These are phyloP conservation scores for Apoda limacodes DNA, from an alignment of 2,888 invertebrate genomes.

Conservation along the genomic window DNA sequence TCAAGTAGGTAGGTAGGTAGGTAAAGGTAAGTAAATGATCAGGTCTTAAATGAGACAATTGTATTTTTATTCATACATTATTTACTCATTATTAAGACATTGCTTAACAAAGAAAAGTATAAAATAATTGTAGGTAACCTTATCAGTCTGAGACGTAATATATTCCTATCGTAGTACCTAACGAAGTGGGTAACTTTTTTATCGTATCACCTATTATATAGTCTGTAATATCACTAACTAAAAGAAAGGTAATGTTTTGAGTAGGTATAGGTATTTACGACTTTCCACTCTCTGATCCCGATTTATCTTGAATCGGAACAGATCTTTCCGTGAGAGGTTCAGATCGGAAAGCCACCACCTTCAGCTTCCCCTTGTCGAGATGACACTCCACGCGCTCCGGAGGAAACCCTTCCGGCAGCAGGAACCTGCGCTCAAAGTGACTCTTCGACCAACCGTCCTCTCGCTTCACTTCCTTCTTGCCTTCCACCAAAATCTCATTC, in stretches of 20 bases:
- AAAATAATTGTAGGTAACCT: no score
- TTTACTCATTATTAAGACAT: no score
- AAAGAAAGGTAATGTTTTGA: background rate
- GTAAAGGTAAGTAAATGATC: no score
- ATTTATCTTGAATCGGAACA: conserved; percentile 45
- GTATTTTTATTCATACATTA: no score
- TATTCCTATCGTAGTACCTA: no score
- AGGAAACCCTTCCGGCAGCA: conserved; percentile 81
- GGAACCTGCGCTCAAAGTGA: conserved; percentile 81
- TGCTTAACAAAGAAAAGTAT: no score
- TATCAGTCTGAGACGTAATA: conserved; percentile 12
- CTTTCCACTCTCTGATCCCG: conserved; percentile 14
- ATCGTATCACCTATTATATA: no score
- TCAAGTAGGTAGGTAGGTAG: no score
- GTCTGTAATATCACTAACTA: no score
- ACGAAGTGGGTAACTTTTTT: no score
- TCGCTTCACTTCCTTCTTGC: conserved; percentile 80
- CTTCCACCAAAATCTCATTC: conserved; percentile 79
- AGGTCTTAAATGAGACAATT: no score
- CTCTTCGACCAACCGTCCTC: conserved; percentile 81
- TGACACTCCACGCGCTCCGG: conserved; percentile 78
- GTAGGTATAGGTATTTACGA: no score
- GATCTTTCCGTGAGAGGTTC: conserved; percentile 43
- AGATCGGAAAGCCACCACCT: conserved; percentile 73
- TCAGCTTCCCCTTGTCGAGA: conserved; percentile 81